Evolutionary conservation across 2,888 invertebrate genomes (phyloP).

Genomic region (Sylvicola cinctus): DNA sequence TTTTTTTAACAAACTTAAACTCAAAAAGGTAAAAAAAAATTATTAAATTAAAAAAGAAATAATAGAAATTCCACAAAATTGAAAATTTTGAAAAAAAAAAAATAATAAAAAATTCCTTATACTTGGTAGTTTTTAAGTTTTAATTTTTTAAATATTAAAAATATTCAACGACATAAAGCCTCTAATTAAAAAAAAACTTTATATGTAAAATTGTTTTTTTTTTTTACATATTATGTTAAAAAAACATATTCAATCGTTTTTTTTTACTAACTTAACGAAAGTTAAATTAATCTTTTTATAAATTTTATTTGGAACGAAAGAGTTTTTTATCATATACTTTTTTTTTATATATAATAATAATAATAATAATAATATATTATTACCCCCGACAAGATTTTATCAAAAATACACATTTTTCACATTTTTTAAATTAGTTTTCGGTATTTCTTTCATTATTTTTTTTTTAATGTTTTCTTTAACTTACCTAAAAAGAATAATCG

Average conservation of each 20-base stretch:
- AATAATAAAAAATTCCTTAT: constrained; percentile 4
- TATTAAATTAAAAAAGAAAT: constrained; percentile 4
- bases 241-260: no score
- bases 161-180: constrained; percentile 11
- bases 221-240: no score
- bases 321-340: no score
- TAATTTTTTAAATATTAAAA: constrained; percentile 3
- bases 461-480: constrained; percentile 4
- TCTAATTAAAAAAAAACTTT: constrained; percentile 6
- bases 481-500: constrained; percentile 4
- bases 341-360: not conserved
- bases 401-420: constrained; percentile 42
- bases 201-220: constrained; percentile 4
- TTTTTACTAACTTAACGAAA: no score
- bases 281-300: no score
- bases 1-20: constrained; percentile 5
- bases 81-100: constrained; percentile 4
- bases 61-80: not conserved
- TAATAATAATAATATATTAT: constrained; percentile 2
- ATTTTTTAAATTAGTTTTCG: no score
- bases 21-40: constrained; percentile 1
- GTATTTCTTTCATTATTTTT: not conserved
- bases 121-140: constrained; percentile 4
- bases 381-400: constrained; percentile 37
- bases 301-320: no score